Evolutionary conservation across 2,888 invertebrate species (phyloP).

Genomic region (Phania funesta): DNA sequence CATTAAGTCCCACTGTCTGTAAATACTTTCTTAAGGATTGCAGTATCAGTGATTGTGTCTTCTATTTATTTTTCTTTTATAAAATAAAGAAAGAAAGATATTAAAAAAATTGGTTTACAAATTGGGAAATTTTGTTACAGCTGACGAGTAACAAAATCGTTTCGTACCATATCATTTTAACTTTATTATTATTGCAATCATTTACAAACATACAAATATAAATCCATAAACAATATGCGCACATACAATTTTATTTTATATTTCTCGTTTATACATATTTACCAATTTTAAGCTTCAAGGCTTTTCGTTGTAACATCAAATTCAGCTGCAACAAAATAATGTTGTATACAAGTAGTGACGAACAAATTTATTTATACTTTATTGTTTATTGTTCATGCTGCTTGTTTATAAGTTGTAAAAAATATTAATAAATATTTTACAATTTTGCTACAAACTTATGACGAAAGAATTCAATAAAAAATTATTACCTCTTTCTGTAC

Average conservation of each 20-base stretch:
- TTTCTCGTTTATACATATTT: conserved; percentile 15
- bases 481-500: neutral
- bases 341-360: conserved; percentile 11
- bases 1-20: conserved; percentile 11
- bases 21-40: neutral
- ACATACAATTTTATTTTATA: conserved; percentile 16
- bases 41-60: too few species aligned
- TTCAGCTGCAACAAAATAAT: neutral
- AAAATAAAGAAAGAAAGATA: neutral
- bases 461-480: neutral
- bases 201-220: neutral
- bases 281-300: conserved; percentile 21
- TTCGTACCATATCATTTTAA: conserved; percentile 38
- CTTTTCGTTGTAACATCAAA: too few species aligned
- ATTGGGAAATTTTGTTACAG: conserved; percentile 23
- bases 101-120: neutral
- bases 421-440: conserved; percentile 18
- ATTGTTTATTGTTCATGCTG: conserved; percentile 10
- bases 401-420: conserved; percentile 51
- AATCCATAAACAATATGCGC: too few species aligned
- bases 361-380: conserved; percentile 14
- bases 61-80: neutral
- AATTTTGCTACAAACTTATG: neutral
- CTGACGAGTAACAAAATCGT: conserved; percentile 38
- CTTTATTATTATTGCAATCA: conserved; percentile 36